Conservation (phyloP, 1,140 invertebrate genomes). For the Pinna nobilis region DNA sequence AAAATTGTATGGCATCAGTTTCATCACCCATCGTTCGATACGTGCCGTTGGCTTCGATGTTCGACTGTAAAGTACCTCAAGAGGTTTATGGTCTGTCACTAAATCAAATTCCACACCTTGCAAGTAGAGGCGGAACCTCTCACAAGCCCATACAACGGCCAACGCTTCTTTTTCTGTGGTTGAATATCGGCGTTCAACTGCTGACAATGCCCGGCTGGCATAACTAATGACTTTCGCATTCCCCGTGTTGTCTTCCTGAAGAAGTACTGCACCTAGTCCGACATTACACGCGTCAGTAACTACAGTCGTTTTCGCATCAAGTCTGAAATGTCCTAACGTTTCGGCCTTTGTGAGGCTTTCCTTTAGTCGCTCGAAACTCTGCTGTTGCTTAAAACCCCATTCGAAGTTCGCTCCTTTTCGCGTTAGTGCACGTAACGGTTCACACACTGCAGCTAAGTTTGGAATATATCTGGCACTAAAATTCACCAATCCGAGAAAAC, state of each 20-base stretch:
- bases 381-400: conserved; percentile 33
- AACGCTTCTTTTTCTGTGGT: conserved; percentile 74
- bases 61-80: conserved; percentile 35
- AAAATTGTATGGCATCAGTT: conserved; percentile 48
- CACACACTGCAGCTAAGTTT: conserved; percentile 42
- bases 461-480: conserved; percentile 40
- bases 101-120: conserved; percentile 69
- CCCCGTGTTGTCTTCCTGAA: conserved; percentile 42
- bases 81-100: conserved; percentile 70
- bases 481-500: conserved; percentile 48
- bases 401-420: conserved; percentile 36
- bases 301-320: conserved; percentile 21
- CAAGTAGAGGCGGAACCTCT: conserved; percentile 73
- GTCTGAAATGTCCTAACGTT: conserved; percentile 21
- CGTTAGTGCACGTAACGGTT: conserved; percentile 37
- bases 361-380: conserved; percentile 21
- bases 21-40: conserved; percentile 53
- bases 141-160: conserved; percentile 72
- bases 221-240: conserved; percentile 48
- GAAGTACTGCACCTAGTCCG: conserved; percentile 48
- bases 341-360: conserved; percentile 6
- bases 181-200: conserved; percentile 62
- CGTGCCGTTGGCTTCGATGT: conserved; percentile 44
- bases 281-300: conserved; percentile 45
- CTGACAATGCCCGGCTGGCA: conserved; percentile 41